A percentile compares a stretch with the other conserved stretches of the same genome.
phyloP scores from a whole-genome alignment of 2,797 vertebrate species.

The Phylloscopus collybita region DNA sequence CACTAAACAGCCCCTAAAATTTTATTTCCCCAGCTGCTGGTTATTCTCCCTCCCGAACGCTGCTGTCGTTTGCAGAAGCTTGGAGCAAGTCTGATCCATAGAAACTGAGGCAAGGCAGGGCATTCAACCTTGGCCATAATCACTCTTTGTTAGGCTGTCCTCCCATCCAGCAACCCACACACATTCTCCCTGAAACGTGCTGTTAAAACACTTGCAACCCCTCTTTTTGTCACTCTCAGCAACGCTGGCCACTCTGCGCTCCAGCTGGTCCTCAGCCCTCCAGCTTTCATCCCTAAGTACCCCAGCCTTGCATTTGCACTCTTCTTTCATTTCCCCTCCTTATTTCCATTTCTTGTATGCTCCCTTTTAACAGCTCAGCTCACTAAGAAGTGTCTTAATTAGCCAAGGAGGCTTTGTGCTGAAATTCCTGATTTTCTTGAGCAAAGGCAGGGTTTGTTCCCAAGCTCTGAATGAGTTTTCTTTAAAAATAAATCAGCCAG shows the following conservation, averaged over 20 bases:
- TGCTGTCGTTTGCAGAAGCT: background rate
- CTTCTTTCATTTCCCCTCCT: conserved; percentile 43
- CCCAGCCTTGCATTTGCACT: background rate
- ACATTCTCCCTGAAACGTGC: background rate
- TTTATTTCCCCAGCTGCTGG: background rate
- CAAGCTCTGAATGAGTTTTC: conserved; percentile 46
- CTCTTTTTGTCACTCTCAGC: background rate
- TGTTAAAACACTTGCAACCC: background rate
- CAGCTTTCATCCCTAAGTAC: conserved; percentile 18
- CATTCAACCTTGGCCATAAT: background rate
- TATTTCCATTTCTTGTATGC: conserved; percentile 63
- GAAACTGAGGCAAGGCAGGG: background rate
- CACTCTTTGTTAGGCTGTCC: background rate
- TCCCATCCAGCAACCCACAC: background rate
- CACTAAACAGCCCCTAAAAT: background rate
- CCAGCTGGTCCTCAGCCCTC: conserved; percentile 31
- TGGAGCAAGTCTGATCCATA: background rate
- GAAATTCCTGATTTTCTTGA: conserved; percentile 43
- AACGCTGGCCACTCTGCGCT: background rate
- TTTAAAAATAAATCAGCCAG: conserved; percentile 2
- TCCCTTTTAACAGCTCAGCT: conserved; percentile 36
- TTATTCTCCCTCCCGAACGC: background rate
- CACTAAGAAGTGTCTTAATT: conserved; percentile 51
- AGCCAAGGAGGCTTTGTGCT: conserved; percentile 53
- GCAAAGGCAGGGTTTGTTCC: conserved; percentile 40